These are phyloP conservation scores for Polietes domitor DNA, from an alignment of 2,888 invertebrate genomes.

Conservation along the genomic window DNA sequence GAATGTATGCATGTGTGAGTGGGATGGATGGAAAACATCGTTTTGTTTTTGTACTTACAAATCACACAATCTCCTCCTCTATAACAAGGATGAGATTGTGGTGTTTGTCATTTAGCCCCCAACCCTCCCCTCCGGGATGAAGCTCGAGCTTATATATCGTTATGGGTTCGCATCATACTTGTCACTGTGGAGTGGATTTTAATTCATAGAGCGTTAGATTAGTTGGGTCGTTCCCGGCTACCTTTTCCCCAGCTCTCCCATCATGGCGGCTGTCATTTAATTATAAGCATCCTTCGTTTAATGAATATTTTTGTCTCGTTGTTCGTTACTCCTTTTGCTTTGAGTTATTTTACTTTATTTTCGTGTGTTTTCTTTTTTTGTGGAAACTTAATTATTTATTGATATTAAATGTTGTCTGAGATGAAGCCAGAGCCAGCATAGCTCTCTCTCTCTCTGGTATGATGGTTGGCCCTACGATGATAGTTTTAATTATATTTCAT, in stretches of 20 bases:
- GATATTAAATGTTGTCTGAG: slow-evolving; percentile 65
- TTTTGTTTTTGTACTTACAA: background rate
- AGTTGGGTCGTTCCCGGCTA: background rate
- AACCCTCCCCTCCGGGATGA: too few species aligned
- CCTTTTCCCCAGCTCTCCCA: slow-evolving; percentile 8
- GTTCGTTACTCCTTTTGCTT: slow-evolving; percentile 50
- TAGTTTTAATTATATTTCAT: slow-evolving; percentile 67
- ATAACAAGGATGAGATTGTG: background rate
- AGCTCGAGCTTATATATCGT: background rate
- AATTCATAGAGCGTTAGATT: background rate
- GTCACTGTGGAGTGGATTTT: slow-evolving; percentile 1
- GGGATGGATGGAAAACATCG: background rate
- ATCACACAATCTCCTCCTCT: background rate
- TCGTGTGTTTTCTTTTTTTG: slow-evolving; percentile 50
- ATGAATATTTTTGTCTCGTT: slow-evolving; percentile 36
- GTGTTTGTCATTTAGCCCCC: background rate
- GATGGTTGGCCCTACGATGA: slow-evolving; percentile 35
- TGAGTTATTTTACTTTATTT: slow-evolving; percentile 3
- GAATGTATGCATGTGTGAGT: background rate
- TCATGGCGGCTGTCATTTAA: slow-evolving; percentile 54
- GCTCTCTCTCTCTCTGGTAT: background rate
- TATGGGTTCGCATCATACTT: too few species aligned
- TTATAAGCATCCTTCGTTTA: slow-evolving; percentile 61
- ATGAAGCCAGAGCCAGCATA: background rate
- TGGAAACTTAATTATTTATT: slow-evolving; percentile 66